Conservation (phyloP, 2,888 invertebrate species). For the Diaperis boleti region DNA sequence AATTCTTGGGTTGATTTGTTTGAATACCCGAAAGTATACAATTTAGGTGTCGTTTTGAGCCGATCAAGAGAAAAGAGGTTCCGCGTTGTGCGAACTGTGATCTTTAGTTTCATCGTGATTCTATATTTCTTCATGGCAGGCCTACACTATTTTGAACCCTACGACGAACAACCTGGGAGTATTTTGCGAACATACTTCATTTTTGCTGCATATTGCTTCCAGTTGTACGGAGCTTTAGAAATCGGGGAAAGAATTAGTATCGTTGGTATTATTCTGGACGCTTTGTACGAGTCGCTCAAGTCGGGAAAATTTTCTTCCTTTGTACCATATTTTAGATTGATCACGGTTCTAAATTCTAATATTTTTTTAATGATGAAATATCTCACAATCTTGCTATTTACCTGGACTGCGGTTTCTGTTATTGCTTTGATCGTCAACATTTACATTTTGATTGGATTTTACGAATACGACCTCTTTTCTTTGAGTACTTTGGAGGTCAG, state of each 20-base stretch:
- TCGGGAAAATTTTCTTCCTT: background rate
- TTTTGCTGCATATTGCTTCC: background rate
- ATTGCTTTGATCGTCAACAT: constrained; percentile 4
- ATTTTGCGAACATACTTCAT: background rate
- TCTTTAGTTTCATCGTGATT: background rate
- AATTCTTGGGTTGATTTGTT: constrained; percentile 7
- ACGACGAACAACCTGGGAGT: background rate
- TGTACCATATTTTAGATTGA: constrained; percentile 1
- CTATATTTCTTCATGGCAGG: background rate
- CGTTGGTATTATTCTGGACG: constrained; percentile 1
- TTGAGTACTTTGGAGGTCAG: background rate
- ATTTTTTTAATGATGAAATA: background rate
- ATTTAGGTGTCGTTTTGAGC: background rate
- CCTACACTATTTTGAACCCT: constrained; percentile 1
- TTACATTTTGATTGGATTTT: constrained; percentile 2
- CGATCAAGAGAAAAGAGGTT: background rate
- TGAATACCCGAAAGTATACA: constrained; percentile 1
- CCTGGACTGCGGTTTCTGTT: background rate
- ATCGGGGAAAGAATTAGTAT: background rate
- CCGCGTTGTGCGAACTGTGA: background rate
- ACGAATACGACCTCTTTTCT: background rate
- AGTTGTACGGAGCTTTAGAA: constrained; percentile 5
- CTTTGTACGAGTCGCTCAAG: constrained; percentile 2
- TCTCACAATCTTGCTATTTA: background rate
- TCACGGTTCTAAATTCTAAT: background rate